Percentiles rank a stretch among this genome's conserved stretches.
These are phyloP conservation scores for Haliclona indistincta DNA, from an alignment of 37 sponge, comb jelly and placozoan genomes.

Conservation along the genomic window DNA sequence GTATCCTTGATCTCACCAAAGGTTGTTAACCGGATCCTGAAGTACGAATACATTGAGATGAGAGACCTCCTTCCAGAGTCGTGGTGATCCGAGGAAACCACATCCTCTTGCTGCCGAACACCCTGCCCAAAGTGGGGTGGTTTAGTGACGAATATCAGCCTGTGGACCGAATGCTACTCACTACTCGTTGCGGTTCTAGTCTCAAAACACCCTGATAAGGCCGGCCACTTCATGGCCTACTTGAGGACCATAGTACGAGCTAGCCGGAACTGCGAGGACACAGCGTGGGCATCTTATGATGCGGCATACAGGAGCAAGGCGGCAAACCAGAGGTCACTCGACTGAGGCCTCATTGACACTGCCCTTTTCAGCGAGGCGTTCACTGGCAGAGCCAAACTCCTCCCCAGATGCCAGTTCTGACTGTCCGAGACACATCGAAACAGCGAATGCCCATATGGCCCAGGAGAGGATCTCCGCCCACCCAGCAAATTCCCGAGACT, in stretches of 20 bases:
- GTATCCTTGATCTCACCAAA: too few relatives aligned
- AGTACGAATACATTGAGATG: too few relatives aligned
- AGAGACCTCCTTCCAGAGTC: too few relatives aligned
- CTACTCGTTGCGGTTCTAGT: not conserved
- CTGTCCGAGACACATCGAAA: not conserved
- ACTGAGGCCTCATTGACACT: not conserved
- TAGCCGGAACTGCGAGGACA: not conserved
- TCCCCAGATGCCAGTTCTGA: not conserved
- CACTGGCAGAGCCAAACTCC: too few relatives aligned
- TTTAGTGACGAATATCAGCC: not conserved
- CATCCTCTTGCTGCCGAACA: too few relatives aligned
- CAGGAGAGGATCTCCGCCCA: too few relatives aligned
- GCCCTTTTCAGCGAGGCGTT: slow-evolving; percentile 8
- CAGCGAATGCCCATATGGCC: not conserved
- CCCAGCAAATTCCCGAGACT: too few relatives aligned
- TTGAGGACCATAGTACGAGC: not conserved
- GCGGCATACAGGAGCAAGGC: not conserved
- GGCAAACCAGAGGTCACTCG: slow-evolving; percentile 5
- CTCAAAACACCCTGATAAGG: not conserved
- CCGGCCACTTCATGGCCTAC: slow-evolving; percentile 1
- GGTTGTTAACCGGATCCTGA: too few relatives aligned
- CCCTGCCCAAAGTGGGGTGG: too few relatives aligned
- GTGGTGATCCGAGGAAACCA: too few relatives aligned
- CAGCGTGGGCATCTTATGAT: not conserved
- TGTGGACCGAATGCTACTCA: slow-evolving; percentile 1